Percentiles rank a stretch among this genome's conserved stretches.
Conservation (phyloP, 2,797 vertebrate genomes). For the Rhynchonycteris naso region DNA sequence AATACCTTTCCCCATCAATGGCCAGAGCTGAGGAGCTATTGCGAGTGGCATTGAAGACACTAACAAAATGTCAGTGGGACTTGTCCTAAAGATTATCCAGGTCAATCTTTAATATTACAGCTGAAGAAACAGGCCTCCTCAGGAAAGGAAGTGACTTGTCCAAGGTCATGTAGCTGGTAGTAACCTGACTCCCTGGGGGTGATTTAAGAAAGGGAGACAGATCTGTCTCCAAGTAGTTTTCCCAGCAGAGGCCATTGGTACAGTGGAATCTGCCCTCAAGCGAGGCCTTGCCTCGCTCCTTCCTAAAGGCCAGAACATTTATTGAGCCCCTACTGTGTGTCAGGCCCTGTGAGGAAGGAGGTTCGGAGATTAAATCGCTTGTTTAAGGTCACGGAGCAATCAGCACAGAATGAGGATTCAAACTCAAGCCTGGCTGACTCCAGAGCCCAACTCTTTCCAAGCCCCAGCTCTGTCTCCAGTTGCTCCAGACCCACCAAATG, state of each 20-base stretch:
- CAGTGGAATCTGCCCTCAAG: conserved; percentile 21
- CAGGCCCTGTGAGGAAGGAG: neutral
- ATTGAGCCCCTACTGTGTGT: neutral
- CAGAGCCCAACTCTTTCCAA: neutral
- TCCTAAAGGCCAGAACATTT: neutral
- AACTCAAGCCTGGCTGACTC: neutral
- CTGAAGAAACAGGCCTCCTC: conserved; percentile 16
- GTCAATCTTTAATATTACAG: neutral
- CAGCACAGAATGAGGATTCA: neutral
- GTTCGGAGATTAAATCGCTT: conserved; percentile 34
- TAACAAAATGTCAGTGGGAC: neutral
- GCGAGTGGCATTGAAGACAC: neutral
- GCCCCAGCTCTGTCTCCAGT: neutral
- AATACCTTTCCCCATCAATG: neutral
- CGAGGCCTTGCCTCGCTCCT: neutral
- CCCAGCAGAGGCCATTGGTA: neutral
- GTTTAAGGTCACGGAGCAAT: conserved; percentile 34
- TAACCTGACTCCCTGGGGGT: neutral
- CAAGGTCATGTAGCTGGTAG: conserved; percentile 57
- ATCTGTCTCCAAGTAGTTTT: neutral
- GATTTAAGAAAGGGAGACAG: neutral
- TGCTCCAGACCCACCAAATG: neutral
- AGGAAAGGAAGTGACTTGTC: conserved; percentile 66
- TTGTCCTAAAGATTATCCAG: neutral
- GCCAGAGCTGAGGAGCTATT: neutral